Percentiles rank a stretch among this genome's conserved stretches.
Conservation (phyloP, 2,797 vertebrate species). For the Darevskia nairensis region DNA sequence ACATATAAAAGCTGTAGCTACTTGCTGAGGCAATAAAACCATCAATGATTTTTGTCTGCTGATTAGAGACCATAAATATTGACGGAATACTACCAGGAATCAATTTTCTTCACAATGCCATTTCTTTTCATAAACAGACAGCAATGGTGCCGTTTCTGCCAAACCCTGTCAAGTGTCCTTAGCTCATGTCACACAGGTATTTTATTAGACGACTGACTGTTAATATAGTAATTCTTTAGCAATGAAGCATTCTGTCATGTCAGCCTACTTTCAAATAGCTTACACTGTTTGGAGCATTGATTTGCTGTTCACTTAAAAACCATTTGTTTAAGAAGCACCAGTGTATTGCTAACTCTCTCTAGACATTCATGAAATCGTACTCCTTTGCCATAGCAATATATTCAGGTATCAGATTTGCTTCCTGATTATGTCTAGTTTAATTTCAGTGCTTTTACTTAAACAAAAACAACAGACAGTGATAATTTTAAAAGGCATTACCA, state of each 20-base stretch:
- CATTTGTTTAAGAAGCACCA: constrained; percentile 45
- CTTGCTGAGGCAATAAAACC: constrained; percentile 43
- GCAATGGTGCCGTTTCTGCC: constrained; percentile 26
- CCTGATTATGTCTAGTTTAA: not conserved
- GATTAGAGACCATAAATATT: constrained; percentile 58
- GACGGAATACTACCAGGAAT: constrained; percentile 56
- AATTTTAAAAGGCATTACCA: not conserved
- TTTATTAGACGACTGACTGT: constrained; percentile 57
- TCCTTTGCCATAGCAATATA: constrained; percentile 41
- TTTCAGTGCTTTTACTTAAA: constrained; percentile 3
- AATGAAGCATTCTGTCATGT: constrained; percentile 56
- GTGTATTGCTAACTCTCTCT: constrained; percentile 19
- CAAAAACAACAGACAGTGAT: not conserved
- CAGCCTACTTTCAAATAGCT: constrained; percentile 54
- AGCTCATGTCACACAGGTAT: constrained; percentile 48
- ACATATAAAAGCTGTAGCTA: constrained; percentile 30
- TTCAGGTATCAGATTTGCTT: constrained; percentile 47
- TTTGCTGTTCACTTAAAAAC: constrained; percentile 62
- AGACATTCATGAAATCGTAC: constrained; percentile 46
- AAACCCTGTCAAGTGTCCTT: constrained; percentile 53
- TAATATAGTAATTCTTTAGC: constrained; percentile 62
- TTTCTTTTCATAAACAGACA: constrained; percentile 55
- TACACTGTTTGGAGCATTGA: constrained; percentile 37
- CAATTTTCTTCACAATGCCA: constrained; percentile 63
- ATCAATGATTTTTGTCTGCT: constrained; percentile 60